These are phyloP conservation scores for Perca schrenkii DNA, from an alignment of 2,113 vertebrate species.

Conservation along the genomic window DNA sequence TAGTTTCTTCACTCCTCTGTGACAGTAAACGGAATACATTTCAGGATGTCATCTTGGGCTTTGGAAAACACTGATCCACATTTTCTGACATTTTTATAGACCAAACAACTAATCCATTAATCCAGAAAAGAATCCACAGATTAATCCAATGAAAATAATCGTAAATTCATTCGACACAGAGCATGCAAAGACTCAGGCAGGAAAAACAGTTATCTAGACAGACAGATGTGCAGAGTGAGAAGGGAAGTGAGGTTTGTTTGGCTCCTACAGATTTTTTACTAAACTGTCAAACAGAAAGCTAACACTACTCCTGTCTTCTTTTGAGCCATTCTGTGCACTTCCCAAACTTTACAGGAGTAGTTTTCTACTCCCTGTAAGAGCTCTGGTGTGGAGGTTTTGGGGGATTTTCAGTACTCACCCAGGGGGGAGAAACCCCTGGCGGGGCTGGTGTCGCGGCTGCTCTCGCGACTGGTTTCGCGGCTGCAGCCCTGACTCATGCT, in stretches of 20 bases:
- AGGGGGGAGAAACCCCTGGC: slow-evolving; percentile 92
- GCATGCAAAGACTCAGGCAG: slow-evolving; percentile 24
- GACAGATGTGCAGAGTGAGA: not conserved
- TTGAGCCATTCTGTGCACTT: too few species aligned
- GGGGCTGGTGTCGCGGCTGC: slow-evolving; percentile 95
- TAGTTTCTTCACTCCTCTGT: too few species aligned
- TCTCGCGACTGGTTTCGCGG: slow-evolving; percentile 96
- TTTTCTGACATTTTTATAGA: too few species aligned
- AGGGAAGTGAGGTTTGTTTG: not conserved
- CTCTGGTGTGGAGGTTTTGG: not conserved
- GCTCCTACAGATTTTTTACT: too few species aligned
- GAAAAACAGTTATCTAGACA: not conserved
- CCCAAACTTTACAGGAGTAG: not conserved
- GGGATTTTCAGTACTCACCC: slow-evolving; percentile 85
- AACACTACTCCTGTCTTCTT: too few species aligned
- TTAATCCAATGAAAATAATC: too few species aligned
- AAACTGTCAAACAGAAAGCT: too few species aligned
- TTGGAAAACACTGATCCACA: too few species aligned
- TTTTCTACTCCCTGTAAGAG: not conserved
- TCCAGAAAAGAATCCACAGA: too few species aligned
- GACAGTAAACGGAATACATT: too few species aligned
- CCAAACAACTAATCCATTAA: too few species aligned
- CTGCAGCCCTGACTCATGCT: slow-evolving; percentile 98
- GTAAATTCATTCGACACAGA: not conserved
- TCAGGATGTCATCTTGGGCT: too few species aligned